phyloP scores from a whole-genome alignment of 2,797 vertebrate genomes.

The Picus viridis region DNA sequence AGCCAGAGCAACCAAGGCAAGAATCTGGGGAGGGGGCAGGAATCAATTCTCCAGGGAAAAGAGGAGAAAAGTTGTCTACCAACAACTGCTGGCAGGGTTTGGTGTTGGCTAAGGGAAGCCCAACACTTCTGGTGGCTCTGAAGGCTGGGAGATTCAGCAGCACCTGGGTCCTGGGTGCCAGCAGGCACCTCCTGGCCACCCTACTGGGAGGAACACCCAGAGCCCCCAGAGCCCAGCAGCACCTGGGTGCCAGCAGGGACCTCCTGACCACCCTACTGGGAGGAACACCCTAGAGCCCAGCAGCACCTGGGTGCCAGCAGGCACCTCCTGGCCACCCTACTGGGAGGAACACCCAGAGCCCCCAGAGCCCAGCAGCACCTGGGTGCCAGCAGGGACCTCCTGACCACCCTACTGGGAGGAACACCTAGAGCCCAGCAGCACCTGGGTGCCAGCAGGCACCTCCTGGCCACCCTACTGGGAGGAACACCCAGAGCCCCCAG shows the following conservation, averaged over 20 bases:
- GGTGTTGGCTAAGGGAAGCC: neutral
- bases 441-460: too few relatives aligned
- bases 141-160: neutral
- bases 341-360: too few relatives aligned
- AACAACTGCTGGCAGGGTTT: neutral
- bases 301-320: neutral
- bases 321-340: too few relatives aligned
- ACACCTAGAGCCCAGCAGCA: neutral
- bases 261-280: too few relatives aligned
- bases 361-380: neutral
- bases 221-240: neutral
- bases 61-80: too few relatives aligned
- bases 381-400: too few relatives aligned
- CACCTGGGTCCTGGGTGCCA: fast-evolving
- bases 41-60: neutral
- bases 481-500: too few relatives aligned
- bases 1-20: neutral
- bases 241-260: too few relatives aligned
- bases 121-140: fast-evolving
- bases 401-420: too few relatives aligned
- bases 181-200: neutral
- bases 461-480: too few relatives aligned
- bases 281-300: neutral
- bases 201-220: too few relatives aligned
- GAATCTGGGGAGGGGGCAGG: too few relatives aligned